Evolutionary conservation across 2,113 vertebrate genomes (phyloP).

Genomic region (Corythornis cristatus): DNA sequence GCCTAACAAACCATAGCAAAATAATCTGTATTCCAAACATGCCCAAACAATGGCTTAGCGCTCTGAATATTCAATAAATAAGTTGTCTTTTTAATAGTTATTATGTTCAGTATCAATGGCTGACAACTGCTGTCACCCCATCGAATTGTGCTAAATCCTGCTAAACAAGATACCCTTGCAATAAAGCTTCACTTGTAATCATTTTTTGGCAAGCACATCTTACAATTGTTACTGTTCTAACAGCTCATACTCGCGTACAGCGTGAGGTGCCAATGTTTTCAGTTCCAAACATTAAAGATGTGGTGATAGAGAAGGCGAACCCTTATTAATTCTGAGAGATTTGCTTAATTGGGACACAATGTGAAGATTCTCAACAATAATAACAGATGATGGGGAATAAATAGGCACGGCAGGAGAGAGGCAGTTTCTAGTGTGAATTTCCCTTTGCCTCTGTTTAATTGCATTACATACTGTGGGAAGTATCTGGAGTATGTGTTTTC

Average conservation of each 20-base stretch:
- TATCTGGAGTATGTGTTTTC: not conserved
- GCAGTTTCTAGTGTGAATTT: conserved; percentile 19
- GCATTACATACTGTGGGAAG: conserved; percentile 37
- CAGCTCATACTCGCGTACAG: not conserved
- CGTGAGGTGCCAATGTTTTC: conserved; percentile 50
- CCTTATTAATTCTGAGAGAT: conserved; percentile 60
- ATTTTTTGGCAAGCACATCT: conserved; percentile 47
- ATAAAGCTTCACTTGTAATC: conserved; percentile 47
- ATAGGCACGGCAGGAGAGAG: conserved; percentile 33
- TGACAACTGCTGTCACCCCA: conserved; percentile 56
- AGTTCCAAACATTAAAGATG: conserved; percentile 38
- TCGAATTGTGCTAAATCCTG: conserved; percentile 53
- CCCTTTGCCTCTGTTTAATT: conserved; percentile 51
- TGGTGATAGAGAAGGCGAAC: conserved; percentile 37
- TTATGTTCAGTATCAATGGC: conserved; percentile 44
- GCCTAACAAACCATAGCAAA: not conserved
- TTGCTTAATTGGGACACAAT: conserved; percentile 47
- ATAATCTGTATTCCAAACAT: not conserved
- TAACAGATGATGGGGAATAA: conserved; percentile 44
- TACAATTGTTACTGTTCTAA: conserved; percentile 26
- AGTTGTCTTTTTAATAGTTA: conserved; percentile 45
- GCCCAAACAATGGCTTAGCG: not conserved
- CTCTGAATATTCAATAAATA: conserved; percentile 34
- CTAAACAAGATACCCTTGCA: conserved; percentile 62
- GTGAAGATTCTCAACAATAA: conserved; percentile 19